These are phyloP conservation scores for Salvelinus namaycush DNA, from an alignment of 2,113 vertebrate genomes.

Conservation along the genomic window DNA sequence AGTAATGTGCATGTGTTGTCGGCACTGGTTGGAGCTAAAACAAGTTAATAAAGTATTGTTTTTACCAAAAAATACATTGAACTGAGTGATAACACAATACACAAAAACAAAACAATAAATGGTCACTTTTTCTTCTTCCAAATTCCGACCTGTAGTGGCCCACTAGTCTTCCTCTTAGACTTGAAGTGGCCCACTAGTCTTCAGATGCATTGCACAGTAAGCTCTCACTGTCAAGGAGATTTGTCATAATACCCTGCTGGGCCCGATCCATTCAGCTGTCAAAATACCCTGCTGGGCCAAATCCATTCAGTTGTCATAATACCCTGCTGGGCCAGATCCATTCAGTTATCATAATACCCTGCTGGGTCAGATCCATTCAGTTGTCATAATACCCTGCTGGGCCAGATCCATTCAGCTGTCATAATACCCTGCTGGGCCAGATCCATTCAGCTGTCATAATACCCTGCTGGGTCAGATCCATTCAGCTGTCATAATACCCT, in stretches of 20 bases:
- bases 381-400: too few species aligned
- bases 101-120: background rate
- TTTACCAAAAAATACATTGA: too few species aligned
- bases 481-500: too few species aligned
- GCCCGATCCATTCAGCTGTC: constrained; percentile 20
- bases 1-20: too few species aligned
- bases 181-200: constrained; percentile 53
- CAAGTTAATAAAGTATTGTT: too few species aligned
- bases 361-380: constrained; percentile 41
- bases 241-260: constrained; percentile 51
- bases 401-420: too few species aligned
- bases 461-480: too few species aligned
- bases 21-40: too few species aligned
- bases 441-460: constrained; percentile 10
- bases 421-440: constrained; percentile 34
- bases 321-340: constrained; percentile 23
- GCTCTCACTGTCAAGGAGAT: constrained; percentile 46
- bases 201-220: constrained; percentile 51
- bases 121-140: constrained; percentile 5
- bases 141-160: constrained; percentile 51
- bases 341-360: constrained; percentile 54
- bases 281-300: too few species aligned
- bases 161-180: constrained; percentile 48
- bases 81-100: background rate
- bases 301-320: too few species aligned